These are phyloP conservation scores for Elanus axillaris DNA, from an alignment of 2,113 vertebrate genomes.

Conservation along the genomic window DNA sequence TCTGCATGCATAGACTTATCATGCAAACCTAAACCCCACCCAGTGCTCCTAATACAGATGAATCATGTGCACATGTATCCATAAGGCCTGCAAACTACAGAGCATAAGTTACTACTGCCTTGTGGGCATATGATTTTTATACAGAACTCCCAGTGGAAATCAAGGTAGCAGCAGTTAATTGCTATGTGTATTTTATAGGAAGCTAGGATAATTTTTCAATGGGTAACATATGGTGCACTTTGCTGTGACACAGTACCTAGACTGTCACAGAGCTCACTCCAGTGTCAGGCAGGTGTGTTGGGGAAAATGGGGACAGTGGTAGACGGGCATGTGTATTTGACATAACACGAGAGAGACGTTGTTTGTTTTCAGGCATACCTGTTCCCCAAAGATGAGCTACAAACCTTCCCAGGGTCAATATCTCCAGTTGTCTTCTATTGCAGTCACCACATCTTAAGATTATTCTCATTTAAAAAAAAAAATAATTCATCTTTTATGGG, in stretches of 20 bases:
- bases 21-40: neutral
- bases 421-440: neutral
- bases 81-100: neutral
- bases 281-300: neutral
- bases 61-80: neutral
- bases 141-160: neutral
- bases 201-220: neutral
- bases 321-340: neutral
- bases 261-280: neutral
- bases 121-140: neutral
- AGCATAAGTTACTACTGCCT: neutral
- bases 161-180: constrained; percentile 10
- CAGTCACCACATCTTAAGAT: neutral
- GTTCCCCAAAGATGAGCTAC: neutral
- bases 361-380: neutral
- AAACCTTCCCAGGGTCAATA: neutral
- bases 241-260: neutral
- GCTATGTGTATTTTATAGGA: neutral
- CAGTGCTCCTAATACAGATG: neutral
- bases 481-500: neutral
- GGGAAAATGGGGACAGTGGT: neutral
- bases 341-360: neutral
- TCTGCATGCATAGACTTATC: neutral
- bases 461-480: neutral
- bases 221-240: neutral